Base-by-base conservation (phyloP, 2,797 vertebrate species). In the Naso thynnoides region DNA sequence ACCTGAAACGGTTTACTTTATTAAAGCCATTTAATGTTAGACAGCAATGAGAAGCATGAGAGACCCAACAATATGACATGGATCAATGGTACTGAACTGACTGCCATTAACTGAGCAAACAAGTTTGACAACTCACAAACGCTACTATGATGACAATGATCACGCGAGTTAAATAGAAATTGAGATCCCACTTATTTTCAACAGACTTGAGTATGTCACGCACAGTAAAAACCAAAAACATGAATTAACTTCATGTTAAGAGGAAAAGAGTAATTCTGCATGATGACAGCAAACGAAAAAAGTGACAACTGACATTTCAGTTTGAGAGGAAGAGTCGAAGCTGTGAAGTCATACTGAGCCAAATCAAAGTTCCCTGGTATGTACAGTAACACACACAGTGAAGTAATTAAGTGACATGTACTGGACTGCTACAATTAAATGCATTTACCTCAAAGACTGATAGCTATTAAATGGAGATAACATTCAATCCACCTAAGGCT, bases 41-140 rank as follows among this genome's bases (percentile, higher is more conserved):
- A 96, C 93, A 94, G 94, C 94, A 92, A 96, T 94, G 95, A 93
- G 93, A 94, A 96, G 96, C 95, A 94, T 94, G 95, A 96, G 55
- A 81, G 86, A 95, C 93, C 92, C 93, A 94, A 95, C 94, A 95
- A 89, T 93, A 93, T 95, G 93, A 92, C 89, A 93, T 92, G 88
- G 91, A 95, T 90, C 93, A 94, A 89, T 73, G 90, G 93, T 92
- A 88, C 93, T 94, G 91, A 91, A 93, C 86, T 87, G 93, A 88
- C 85, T 74, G 86, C 66, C 73, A 81, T 86, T 67, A 77, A 82
- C 65, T 70, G 76, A 90, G 81, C 71, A 91, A 95, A 91, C 92
- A 71, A 73, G 93, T 87, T 92, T 88, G 94, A 96, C 93, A 91
- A 87, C 91, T 93, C 91, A 95, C 95, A 81, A 94, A 89, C 91